phyloP scores from a whole-genome alignment of 2,113 vertebrate species.

The Chamaea fasciata region DNA sequence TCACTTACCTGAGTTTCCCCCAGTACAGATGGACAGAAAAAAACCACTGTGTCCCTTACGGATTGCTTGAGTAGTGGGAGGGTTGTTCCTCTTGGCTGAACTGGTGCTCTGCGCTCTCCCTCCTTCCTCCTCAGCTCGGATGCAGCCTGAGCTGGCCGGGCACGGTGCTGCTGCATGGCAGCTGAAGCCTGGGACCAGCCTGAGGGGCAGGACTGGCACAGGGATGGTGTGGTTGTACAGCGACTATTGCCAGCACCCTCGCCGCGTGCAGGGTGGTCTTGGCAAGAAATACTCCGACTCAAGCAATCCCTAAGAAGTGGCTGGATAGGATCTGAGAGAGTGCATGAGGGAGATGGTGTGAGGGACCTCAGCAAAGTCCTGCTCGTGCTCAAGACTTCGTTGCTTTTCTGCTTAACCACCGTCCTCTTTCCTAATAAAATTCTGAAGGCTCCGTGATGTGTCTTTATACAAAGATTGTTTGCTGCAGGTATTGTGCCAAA shows the following conservation, averaged over 20 bases:
- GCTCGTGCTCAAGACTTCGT: accelerated
- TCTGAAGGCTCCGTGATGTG: accelerated
- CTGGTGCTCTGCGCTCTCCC: neutral
- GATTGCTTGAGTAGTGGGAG: neutral
- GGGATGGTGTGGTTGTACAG: neutral
- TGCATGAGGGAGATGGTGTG: accelerated
- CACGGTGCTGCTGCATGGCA: neutral
- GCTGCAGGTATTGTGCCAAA: neutral
- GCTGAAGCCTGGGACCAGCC: neutral
- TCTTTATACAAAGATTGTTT: neutral
- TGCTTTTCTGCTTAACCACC: neutral
- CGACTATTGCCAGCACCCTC: accelerated
- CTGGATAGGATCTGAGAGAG: neutral
- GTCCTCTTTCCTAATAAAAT: neutral
- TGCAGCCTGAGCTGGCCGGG: neutral
- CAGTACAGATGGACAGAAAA: neutral
- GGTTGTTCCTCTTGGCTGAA: neutral
- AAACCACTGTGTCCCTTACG: neutral
- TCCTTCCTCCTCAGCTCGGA: accelerated
- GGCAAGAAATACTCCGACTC: neutral
- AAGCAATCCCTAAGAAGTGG: neutral
- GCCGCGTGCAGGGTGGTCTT: accelerated
- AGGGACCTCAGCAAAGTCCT: accelerated
- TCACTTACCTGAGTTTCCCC: neutral
- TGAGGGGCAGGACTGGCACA: neutral